These are phyloP conservation scores for Drosophila anceps DNA, from an alignment of 2,888 invertebrate species.

Conservation along the genomic window DNA sequence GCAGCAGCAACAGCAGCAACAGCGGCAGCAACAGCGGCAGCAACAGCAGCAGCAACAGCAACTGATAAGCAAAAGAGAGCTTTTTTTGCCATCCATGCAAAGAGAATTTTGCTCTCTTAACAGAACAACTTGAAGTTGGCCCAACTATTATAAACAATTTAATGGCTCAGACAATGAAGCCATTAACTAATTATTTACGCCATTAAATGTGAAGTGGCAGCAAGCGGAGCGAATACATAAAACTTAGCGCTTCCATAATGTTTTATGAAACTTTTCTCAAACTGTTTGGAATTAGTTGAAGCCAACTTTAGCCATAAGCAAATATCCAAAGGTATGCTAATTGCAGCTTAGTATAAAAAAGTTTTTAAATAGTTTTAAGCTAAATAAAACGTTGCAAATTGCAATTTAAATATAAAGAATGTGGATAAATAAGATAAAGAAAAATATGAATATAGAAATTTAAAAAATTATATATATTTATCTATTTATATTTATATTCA, in stretches of 20 bases:
- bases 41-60: slow-evolving; percentile 6
- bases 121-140: background rate
- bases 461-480: background rate
- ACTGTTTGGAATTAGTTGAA: background rate
- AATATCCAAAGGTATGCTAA: background rate
- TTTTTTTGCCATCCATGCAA: slow-evolving; percentile 18
- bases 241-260: background rate
- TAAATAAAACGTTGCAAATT: background rate
- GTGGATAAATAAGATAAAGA: no score
- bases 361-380: no score
- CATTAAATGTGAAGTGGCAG: background rate
- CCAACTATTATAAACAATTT: slow-evolving; percentile 35
- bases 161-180: slow-evolving; percentile 37
- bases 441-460: no score
- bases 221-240: background rate
- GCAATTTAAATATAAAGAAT: background rate
- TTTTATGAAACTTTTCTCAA: background rate
- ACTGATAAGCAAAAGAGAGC: slow-evolving; percentile 59
- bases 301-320: background rate
- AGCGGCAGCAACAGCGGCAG: slow-evolving; percentile 18
- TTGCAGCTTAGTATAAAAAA: background rate
- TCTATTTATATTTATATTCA: no score
- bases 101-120: slow-evolving; percentile 28
- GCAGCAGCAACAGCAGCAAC: slow-evolving; percentile 25
- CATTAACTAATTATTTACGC: slow-evolving; percentile 37